These are phyloP conservation scores for Sepioteuthis lessoniana DNA, from an alignment of 2,888 invertebrate genomes.

Conservation along the genomic window DNA sequence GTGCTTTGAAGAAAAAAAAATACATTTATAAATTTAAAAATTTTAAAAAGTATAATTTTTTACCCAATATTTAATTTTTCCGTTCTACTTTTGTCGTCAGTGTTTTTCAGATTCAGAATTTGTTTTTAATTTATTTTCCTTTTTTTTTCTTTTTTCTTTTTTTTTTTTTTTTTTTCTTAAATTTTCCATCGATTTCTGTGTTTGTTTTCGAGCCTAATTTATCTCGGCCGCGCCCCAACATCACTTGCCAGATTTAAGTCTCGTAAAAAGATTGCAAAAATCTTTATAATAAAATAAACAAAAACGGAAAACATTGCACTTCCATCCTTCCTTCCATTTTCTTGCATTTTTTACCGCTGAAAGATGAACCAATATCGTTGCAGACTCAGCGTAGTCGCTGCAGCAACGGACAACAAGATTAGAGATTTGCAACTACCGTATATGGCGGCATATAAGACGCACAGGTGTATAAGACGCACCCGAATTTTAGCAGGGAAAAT, in stretches of 20 bases:
- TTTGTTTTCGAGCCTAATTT: constrained; percentile 33
- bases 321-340: neutral
- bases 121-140: neutral
- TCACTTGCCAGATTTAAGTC: neutral
- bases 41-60: too few species aligned
- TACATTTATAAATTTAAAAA: too few species aligned
- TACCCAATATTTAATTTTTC: neutral
- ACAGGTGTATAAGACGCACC: too few species aligned
- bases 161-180: neutral
- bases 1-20: neutral
- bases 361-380: neutral
- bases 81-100: neutral
- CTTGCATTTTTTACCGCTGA: neutral
- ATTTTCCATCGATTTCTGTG: neutral
- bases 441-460: too few species aligned
- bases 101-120: neutral
- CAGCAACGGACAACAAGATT: neutral
- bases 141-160: neutral
- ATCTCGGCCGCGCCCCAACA: neutral
- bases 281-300: neutral
- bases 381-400: neutral
- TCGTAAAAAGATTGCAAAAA: neutral
- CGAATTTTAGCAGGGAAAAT: too few species aligned
- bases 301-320: neutral
- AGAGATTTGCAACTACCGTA: neutral